Evolutionary conservation across 2,113 vertebrate genomes (phyloP).

Genomic region (Microcebus ravelobensis): DNA sequence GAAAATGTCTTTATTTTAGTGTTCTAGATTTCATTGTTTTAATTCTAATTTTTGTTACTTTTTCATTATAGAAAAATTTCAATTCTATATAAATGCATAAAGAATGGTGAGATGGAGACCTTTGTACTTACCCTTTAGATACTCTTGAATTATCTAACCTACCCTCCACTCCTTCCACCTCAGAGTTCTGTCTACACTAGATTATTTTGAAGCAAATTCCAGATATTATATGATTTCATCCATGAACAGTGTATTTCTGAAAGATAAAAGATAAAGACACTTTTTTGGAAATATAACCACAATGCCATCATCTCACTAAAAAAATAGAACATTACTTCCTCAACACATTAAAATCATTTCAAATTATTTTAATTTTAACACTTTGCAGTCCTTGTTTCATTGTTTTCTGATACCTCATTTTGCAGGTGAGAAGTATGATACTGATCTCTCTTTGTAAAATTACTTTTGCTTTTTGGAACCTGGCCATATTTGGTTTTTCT

Average conservation of each 20-base stretch:
- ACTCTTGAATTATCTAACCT: neutral
- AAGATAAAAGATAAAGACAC: neutral
- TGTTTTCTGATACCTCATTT: neutral
- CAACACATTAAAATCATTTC: neutral
- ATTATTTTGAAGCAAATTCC: neutral
- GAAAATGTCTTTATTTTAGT: neutral
- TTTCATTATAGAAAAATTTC: neutral
- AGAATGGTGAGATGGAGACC: neutral
- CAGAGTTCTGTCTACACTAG: neutral
- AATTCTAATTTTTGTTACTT: neutral
- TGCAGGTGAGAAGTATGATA: neutral
- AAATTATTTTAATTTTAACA: neutral
- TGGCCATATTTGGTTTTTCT: neutral
- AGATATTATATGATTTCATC: neutral
- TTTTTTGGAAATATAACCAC: neutral
- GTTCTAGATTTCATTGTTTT: neutral
- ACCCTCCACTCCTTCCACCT: neutral
- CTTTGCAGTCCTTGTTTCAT: neutral
- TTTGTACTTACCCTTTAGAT: neutral
- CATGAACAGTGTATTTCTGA: neutral
- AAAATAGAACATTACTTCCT: neutral
- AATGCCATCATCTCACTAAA: neutral
- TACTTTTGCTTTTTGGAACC: neutral
- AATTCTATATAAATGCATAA: neutral
- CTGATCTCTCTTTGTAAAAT: neutral